A percentile compares a stretch with the other conserved stretches of the same genome.
Evolutionary conservation across 2,888 invertebrate genomes (phyloP).

Genomic region (Piscicola geometra): DNA sequence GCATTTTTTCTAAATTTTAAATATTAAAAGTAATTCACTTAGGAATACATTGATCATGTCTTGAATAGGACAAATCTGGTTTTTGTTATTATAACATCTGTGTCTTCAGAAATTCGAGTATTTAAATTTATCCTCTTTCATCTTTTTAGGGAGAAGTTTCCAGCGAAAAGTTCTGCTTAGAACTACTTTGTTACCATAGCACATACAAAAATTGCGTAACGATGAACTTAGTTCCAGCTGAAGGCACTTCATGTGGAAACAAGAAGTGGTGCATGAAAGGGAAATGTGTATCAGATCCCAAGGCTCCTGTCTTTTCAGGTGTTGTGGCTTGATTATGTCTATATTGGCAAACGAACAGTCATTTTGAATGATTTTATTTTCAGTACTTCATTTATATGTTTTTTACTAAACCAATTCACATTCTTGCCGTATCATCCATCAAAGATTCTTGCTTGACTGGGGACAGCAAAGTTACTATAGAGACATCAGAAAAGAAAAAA

Average conservation of each 20-base stretch:
- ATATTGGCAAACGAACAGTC: too few species aligned
- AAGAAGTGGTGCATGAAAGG: conserved; percentile 42
- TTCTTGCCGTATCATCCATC: too few species aligned
- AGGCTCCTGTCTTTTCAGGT: conserved; percentile 14
- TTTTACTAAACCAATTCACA: too few species aligned
- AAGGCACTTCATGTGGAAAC: conserved; percentile 47
- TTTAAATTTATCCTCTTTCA: neutral
- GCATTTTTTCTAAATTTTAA: too few species aligned
- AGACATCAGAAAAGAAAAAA: neutral
- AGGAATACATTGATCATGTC: too few species aligned
- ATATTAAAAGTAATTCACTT: too few species aligned
- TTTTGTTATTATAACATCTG: too few species aligned
- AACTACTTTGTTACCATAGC: conserved; percentile 46
- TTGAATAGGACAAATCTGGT: too few species aligned
- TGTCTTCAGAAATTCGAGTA: too few species aligned
- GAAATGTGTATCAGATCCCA: conserved; percentile 21
- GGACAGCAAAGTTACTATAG: neutral
- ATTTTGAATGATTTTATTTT: too few species aligned
- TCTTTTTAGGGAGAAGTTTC: neutral
- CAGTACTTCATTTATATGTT: too few species aligned
- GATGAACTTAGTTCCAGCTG: conserved; percentile 46
- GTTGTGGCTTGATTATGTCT: too few species aligned
- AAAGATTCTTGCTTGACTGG: neutral
- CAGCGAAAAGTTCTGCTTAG: conserved; percentile 42
- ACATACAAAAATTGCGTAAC: conserved; percentile 45